These are phyloP conservation scores for Pleuronectes platessa DNA, from an alignment of 2,113 vertebrate species.

Conservation along the genomic window DNA sequence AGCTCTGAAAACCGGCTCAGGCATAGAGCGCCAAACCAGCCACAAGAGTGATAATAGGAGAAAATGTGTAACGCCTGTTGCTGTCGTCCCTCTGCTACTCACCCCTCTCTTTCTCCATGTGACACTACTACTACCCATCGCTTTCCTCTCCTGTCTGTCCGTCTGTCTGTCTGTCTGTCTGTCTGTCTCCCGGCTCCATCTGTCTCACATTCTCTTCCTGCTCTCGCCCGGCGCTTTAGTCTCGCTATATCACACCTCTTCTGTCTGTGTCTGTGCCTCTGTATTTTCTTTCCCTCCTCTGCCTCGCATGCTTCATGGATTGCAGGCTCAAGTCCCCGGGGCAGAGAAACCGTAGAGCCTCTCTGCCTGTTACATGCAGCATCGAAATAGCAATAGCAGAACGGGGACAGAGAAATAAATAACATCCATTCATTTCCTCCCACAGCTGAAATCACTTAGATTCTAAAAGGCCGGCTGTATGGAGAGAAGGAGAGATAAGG, in stretches of 20 bases:
- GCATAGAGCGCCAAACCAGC: conserved; percentile 35
- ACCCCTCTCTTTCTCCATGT: conserved; percentile 59
- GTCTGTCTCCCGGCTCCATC: conserved; percentile 53
- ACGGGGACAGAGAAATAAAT: conserved; percentile 71
- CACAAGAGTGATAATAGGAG: conserved; percentile 61
- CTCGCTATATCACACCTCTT: conserved; percentile 65
- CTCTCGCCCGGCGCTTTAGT: conserved; percentile 44
- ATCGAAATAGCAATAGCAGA: conserved; percentile 50
- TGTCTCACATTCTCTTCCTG: conserved; percentile 64
- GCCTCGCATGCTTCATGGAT: conserved; percentile 66
- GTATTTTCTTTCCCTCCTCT: conserved; percentile 60
- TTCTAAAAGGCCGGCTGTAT: conserved; percentile 60
- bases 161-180: conserved; percentile 23
- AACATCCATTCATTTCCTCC: conserved; percentile 80
- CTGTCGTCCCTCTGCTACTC: conserved; percentile 63
- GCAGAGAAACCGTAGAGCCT: conserved; percentile 59
- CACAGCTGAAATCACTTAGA: conserved; percentile 81
- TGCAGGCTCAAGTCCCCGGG: conserved; percentile 64
- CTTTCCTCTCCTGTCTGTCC: conserved; percentile 45
- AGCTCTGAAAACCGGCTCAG: conserved; percentile 29
- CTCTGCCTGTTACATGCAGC: conserved; percentile 48
- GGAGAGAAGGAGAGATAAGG: conserved; percentile 54
- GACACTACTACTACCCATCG: conserved; percentile 62
- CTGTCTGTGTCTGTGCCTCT: conserved; percentile 46
- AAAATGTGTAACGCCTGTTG: conserved; percentile 76